These are phyloP conservation scores for Antechinus flavipes DNA, from an alignment of 2,113 vertebrate species.

Conservation along the genomic window DNA sequence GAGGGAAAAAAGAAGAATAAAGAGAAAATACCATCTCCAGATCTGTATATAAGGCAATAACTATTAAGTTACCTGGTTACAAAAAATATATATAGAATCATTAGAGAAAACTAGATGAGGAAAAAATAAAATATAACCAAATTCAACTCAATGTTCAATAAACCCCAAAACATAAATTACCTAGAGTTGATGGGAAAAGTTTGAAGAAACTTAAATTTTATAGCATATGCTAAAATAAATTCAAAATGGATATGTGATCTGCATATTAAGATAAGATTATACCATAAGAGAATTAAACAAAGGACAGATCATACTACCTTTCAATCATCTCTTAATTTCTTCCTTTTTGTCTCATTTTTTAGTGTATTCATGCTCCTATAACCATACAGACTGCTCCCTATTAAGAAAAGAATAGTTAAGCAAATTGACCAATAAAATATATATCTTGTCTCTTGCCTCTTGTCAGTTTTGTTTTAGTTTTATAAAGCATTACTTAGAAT, in stretches of 20 bases:
- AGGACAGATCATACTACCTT: not conserved
- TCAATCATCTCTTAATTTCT: not conserved
- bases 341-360: not conserved
- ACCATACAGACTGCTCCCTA: not conserved
- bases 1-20: not conserved
- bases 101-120: not conserved
- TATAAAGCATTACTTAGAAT: not conserved
- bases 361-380: not conserved
- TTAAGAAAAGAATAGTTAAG: not conserved
- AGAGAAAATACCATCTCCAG: not conserved
- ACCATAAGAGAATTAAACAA: not conserved
- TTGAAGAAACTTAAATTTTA: not conserved
- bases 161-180: not conserved
- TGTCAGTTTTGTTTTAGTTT: not conserved
- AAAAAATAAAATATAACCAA: no score
- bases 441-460: not conserved
- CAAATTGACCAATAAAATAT: not conserved
- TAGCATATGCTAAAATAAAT: not conserved
- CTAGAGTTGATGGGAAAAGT: not conserved
- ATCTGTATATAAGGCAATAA: not conserved
- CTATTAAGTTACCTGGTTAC: not conserved
- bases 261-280: not conserved
- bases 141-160: not conserved
- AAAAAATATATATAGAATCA: not conserved
- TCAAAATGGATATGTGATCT: not conserved